Conservation (phyloP, 2,888 invertebrate species). For the Cybosia mesomella region DNA sequence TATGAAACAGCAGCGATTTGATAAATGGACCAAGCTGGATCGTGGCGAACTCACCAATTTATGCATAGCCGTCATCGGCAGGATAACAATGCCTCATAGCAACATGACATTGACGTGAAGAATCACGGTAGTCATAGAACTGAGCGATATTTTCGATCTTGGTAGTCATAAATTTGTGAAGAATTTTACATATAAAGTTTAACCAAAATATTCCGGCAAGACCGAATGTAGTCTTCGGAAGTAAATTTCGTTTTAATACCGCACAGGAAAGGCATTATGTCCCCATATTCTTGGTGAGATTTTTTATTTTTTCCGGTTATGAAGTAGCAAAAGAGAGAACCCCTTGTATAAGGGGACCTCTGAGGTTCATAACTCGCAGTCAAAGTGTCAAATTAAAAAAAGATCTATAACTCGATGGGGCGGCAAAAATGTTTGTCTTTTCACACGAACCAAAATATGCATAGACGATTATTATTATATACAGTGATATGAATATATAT, state of each 20-base stretch:
- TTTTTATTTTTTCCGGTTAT: slow-evolving; percentile 43
- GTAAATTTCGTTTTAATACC: slow-evolving; percentile 28
- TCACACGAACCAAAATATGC: slow-evolving; percentile 26
- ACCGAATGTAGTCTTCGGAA: slow-evolving; percentile 20
- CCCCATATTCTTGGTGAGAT: slow-evolving; percentile 25
- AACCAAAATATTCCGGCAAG: neutral
- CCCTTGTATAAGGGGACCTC: slow-evolving; percentile 42
- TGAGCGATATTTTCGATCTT: neutral
- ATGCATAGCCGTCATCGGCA: slow-evolving; percentile 75
- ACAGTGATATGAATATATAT: neutral
- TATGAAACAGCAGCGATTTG: slow-evolving; percentile 74
- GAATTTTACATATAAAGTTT: slow-evolving; percentile 1
- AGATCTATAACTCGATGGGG: slow-evolving; percentile 33
- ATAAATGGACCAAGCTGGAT: slow-evolving; percentile 72
- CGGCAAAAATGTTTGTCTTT: slow-evolving; percentile 33
- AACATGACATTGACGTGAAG: slow-evolving; percentile 38
- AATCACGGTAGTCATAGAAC: slow-evolving; percentile 8
- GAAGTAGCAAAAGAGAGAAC: slow-evolving; percentile 36
- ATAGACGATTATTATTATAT: neutral
- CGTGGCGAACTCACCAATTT: slow-evolving; percentile 68
- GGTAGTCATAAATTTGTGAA: neutral
- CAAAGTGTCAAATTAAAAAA: slow-evolving; percentile 45
- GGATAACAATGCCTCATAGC: slow-evolving; percentile 58
- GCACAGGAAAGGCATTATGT: slow-evolving; percentile 33
- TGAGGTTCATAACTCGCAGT: slow-evolving; percentile 47